Percentiles rank a stretch among this genome's conserved stretches.
Evolutionary conservation across 64 coral and sea anemone genomes (phyloP).

Genomic region (Montipora sp.): DNA sequence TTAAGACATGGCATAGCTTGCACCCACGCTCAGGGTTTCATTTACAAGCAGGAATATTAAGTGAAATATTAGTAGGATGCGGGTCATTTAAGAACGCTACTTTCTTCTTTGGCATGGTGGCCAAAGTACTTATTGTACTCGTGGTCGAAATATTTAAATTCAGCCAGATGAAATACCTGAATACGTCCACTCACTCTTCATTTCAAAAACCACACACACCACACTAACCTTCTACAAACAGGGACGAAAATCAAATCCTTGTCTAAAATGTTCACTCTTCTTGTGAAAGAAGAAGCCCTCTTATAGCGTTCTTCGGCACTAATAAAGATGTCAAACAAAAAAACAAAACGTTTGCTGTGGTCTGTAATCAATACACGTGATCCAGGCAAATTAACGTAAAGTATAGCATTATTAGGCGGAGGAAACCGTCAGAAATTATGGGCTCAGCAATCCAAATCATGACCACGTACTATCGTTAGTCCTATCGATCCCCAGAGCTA

Average conservation of each 20-base stretch:
- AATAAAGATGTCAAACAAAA: neutral
- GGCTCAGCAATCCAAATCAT: too few relatives aligned
- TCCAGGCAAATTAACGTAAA: too few relatives aligned
- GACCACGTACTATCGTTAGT: too few relatives aligned
- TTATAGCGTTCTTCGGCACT: constrained; percentile 51
- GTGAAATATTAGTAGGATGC: too few relatives aligned
- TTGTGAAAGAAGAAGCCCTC: constrained; percentile 38
- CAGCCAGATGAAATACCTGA: too few relatives aligned
- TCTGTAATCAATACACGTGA: neutral
- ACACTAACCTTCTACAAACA: constrained; percentile 63
- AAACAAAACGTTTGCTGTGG: neutral
- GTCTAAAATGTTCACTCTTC: constrained; percentile 58
- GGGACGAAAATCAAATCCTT: constrained; percentile 67
- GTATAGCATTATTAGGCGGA: neutral
- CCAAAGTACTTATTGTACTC: too few relatives aligned
- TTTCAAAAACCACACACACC: neutral
- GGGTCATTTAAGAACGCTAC: too few relatives aligned
- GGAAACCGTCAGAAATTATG: neutral
- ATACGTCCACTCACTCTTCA: neutral
- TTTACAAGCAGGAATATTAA: too few relatives aligned
- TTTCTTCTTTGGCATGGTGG: too few relatives aligned
- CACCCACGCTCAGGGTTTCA: too few relatives aligned
- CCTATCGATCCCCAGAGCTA: too few relatives aligned
- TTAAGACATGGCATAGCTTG: too few relatives aligned
- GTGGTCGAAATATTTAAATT: neutral